phyloP scores from a whole-genome alignment of 2,888 invertebrate genomes.

The Rotaria sp. region DNA sequence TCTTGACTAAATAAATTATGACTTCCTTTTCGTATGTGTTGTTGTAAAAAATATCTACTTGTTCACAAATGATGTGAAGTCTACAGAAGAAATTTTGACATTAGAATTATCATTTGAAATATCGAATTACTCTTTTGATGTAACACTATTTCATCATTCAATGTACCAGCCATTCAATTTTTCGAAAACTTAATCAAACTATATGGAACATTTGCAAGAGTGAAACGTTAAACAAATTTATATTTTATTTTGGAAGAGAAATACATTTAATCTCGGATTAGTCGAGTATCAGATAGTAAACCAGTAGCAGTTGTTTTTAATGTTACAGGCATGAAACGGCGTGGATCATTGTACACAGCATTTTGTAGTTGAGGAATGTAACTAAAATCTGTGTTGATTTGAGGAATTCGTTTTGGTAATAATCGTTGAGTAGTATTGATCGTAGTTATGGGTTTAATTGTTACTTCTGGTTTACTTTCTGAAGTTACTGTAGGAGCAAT shows the following conservation, averaged over 20 bases:
- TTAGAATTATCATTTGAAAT: too few species aligned
- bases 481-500: background rate
- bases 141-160: too few species aligned
- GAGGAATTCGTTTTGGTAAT: background rate
- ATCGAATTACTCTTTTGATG: too few species aligned
- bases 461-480: background rate
- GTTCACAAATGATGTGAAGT: too few species aligned
- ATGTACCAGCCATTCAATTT: too few species aligned
- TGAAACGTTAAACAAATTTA: background rate
- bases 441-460: background rate
- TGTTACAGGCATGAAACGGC: background rate
- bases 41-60: too few species aligned
- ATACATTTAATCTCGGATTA: background rate
- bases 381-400: background rate
- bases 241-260: background rate
- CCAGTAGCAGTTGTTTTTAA: background rate
- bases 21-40: too few species aligned
- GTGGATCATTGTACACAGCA: background rate
- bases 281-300: background rate
- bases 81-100: too few species aligned
- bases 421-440: background rate
- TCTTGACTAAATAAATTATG: too few species aligned
- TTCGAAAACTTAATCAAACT: too few species aligned
- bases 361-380: background rate
- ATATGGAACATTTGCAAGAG: too few species aligned